Percentiles rank a stretch among this genome's conserved stretches.
Evolutionary conservation across 2,888 invertebrate genomes (phyloP).

Genomic region (Scaptomyza tumidula): DNA sequence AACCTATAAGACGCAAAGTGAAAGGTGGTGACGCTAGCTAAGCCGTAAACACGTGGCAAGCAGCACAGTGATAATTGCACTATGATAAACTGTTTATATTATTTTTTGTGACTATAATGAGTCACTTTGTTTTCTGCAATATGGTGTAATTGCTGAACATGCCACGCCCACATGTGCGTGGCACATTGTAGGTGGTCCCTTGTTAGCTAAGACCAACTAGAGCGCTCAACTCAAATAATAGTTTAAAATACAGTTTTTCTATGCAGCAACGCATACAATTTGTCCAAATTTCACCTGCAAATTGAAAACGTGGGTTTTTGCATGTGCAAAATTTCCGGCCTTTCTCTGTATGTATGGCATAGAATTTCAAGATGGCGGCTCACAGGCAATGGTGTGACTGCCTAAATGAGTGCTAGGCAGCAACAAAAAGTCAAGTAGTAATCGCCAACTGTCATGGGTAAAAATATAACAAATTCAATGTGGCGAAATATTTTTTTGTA

Average conservation of each 20-base stretch:
- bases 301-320: slow-evolving; percentile 49
- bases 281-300: slow-evolving; percentile 11
- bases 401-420: slow-evolving; percentile 9
- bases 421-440: slow-evolving; percentile 16
- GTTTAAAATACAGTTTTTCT: slow-evolving; percentile 7
- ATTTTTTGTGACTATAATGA: slow-evolving; percentile 23
- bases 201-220: slow-evolving; percentile 1
- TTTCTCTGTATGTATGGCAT: slow-evolving; percentile 53
- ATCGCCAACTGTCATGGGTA: neutral
- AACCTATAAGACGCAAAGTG: slow-evolving; percentile 68
- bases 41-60: slow-evolving; percentile 71
- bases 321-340: slow-evolving; percentile 48
- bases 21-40: slow-evolving; percentile 64
- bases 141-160: slow-evolving; percentile 54
- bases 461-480: slow-evolving; percentile 11
- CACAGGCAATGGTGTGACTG: slow-evolving; percentile 51
- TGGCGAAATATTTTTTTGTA: slow-evolving; percentile 17
- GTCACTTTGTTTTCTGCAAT: slow-evolving; percentile 44
- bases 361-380: slow-evolving; percentile 75
- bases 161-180: slow-evolving; percentile 62
- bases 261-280: neutral
- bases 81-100: slow-evolving; percentile 23
- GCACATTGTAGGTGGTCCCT: slow-evolving; percentile 14
- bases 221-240: neutral
- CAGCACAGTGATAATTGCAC: slow-evolving; percentile 24